Evolutionary conservation across 1,140 invertebrate species (phyloP), one percentile per base, ranked within the genome.

Genomic region (Polyergus mexicanus): DNA sequence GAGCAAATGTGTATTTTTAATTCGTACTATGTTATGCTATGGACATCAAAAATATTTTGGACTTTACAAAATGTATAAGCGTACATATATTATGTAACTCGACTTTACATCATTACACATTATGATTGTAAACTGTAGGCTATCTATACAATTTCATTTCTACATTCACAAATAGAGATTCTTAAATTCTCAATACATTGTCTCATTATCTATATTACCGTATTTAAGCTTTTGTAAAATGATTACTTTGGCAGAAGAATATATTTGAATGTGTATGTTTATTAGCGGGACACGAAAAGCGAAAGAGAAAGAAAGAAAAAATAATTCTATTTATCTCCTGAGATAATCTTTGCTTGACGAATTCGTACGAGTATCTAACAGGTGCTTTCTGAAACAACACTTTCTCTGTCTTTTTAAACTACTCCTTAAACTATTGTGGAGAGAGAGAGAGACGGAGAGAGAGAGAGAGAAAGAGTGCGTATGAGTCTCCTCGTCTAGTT

Each of bases 401-500:
- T 51, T 90, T 87, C 88, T 89, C 88, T 88, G 77, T 91, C 68
- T 84, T 89, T 77, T 84, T 88, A 58, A 85, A 91, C 69, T 68
- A 80, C 60, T 83, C 84, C 56, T 63, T 75, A 88, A 84, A 85
- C 83, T 89, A 41, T 83, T 51, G 47, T 74, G 78, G 68, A 91
- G 83, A 91, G 84, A 51, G 7, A 44, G 41, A 44, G 41, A 47
- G 11, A 47, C n/a, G 5, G 41, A 44, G 41, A 44, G 41, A 8
- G 41, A 44, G 41, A 44, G 41, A 44, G 41, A 47, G 11, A 47
- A 13, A 47, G 38, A 38, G 19, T 56, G 58, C 65, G 65, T 87
- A 88, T 51, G 83, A 80, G 80, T n/a, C 87, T 90, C 76, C 84
- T 90, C 89, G 90, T 90, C 41, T 8, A 91, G 89, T 92, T 92